Evolutionary conservation across 2,888 invertebrate species (phyloP), one percentile per base, ranked within the genome.

Genomic region (Hypena proboscidalis): DNA sequence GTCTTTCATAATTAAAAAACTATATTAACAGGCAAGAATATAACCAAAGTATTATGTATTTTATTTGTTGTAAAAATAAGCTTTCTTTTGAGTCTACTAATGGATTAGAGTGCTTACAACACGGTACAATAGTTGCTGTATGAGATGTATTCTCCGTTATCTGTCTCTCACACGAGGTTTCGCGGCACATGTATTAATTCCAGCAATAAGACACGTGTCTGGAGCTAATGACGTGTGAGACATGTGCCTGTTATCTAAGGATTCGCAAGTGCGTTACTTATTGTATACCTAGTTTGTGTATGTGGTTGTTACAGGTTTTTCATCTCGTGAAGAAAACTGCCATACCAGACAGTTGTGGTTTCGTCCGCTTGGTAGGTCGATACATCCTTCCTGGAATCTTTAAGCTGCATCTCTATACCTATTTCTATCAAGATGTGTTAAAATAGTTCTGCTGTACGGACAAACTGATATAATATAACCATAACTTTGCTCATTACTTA

Each of bases 31-130:
- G 3, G 3, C 3, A 17, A 17, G 17, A 17, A 4, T 5, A 4
- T 3, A 3, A 5, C 17, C 8, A 38, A 25, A 4, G 9, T 1
- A 3, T 10, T 17, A 13, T 30, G 25, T 14, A 39, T 14, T 25
- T 20, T 9, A 7, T 29, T 15, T 25, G 4, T 13, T 31, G 20
- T 10, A 26, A 15, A 20, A 27, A 33, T 33, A 29, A 20, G 9
- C 9, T 23, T 31, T 8, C 26, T 42, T 27, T 27, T 8, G 9
- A 3, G 17, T 14, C 9, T 6, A 19, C 23, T 11, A 4, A 23
- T 35, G 30, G 31, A 30, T 42, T 42, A 42, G 13, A 23, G 25
- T 9, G 30, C 35, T 42, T 31, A 42, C 34, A 29, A 22, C 22
- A 15, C 8, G 22, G 19, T 13, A 23, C 30, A 40, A 33, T 33